Percentiles rank a stretch among this genome's conserved stretches.
Evolutionary conservation across 2,888 invertebrate species (phyloP).

Genomic region (Plebejus argus): DNA sequence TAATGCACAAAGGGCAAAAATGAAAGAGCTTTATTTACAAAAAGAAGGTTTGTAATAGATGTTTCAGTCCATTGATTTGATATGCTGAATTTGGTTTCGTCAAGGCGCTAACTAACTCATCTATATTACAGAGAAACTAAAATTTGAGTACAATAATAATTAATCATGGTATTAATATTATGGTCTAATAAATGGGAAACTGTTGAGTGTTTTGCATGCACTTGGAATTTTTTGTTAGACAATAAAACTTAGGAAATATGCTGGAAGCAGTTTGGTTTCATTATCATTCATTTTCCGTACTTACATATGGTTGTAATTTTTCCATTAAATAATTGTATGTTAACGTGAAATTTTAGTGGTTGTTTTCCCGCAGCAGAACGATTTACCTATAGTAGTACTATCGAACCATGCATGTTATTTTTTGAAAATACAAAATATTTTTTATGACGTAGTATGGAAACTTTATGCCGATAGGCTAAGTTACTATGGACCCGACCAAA

Average conservation of each 20-base stretch:
- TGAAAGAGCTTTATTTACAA: slow-evolving; percentile 95
- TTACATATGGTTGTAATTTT: background rate
- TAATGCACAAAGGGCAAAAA: slow-evolving; percentile 93
- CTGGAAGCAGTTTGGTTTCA: background rate
- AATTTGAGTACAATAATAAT: background rate
- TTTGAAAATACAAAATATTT: no score
- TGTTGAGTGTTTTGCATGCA: background rate
- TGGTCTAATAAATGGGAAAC: background rate
- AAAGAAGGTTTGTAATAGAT: slow-evolving; percentile 88
- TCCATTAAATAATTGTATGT: background rate
- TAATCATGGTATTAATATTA: background rate
- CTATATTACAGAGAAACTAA: background rate
- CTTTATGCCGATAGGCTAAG: no score
- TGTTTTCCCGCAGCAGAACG: no score
- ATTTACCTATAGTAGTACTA: no score
- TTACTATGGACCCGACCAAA: no score
- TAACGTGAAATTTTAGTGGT: no score
- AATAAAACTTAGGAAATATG: background rate
- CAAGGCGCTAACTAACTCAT: background rate
- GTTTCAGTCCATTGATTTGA: slow-evolving; percentile 17
- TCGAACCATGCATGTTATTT: no score
- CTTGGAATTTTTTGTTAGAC: background rate
- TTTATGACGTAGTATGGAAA: no score
- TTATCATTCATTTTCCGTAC: background rate
- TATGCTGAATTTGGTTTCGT: background rate